Conservation (phyloP, 2,888 invertebrate genomes). For the Caenorhabditis wallacei region DNA sequence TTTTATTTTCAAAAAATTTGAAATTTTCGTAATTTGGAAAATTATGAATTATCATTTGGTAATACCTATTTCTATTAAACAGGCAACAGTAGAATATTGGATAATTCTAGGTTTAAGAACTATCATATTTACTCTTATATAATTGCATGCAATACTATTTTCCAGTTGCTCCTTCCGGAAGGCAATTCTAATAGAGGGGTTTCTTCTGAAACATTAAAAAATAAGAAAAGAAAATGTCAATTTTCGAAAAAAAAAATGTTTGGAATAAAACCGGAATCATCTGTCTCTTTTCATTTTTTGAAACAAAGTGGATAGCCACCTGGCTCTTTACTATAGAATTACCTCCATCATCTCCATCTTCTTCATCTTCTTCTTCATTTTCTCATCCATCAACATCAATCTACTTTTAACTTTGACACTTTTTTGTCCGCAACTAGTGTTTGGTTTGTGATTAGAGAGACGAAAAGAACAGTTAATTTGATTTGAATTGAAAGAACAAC, state of each 20-base stretch:
- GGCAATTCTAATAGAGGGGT: too few species aligned
- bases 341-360: slow-evolving; percentile 2
- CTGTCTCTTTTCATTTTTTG: neutral
- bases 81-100: too few species aligned
- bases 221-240: neutral
- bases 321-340: neutral
- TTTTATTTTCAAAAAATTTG: neutral
- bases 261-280: too few species aligned
- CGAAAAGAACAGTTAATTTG: slow-evolving; percentile 11
- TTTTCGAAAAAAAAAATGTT: neutral
- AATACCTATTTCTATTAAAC: too few species aligned
- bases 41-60: neutral
- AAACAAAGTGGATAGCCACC: slow-evolving; percentile 6
- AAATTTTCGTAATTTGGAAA: too few species aligned
- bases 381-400: slow-evolving; percentile 46
- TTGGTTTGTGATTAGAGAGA: slow-evolving; percentile 24
- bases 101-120: too few species aligned
- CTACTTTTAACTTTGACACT: slow-evolving; percentile 44
- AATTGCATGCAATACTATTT: too few species aligned
- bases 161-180: too few species aligned
- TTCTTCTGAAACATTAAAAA: too few species aligned
- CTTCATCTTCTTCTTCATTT: too few species aligned
- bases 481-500: slow-evolving; percentile 45
- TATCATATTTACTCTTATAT: too few species aligned
- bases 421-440: slow-evolving; percentile 17